Evolutionary conservation across 2,797 vertebrate genomes (phyloP), one percentile per base, ranked within the genome.

Genomic region (Alauda arvensis): DNA sequence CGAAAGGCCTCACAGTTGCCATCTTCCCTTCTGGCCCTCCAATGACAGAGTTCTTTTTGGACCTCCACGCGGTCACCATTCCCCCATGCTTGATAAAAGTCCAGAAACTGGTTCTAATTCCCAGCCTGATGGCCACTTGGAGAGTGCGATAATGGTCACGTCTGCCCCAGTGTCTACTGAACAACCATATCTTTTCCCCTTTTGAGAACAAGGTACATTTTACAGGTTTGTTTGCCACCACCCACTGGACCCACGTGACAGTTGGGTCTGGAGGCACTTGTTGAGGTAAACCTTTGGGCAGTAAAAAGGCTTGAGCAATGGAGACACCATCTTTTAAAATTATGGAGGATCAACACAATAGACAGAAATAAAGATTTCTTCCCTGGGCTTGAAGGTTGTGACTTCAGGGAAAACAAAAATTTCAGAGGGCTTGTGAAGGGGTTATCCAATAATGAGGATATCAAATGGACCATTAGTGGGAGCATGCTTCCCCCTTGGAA

Each of bases 121-220:
- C 37, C 37, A 37, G 37, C 12, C 37, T 37, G 37, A 9, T 37
- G 37, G 37, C 37, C 37, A 33, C 20, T 23, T 4, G 9, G 20
- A 23, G 53, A 2, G 4, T n/a, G 53, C 14, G 3, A 55, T 33
- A 23, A 55, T 33, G 14, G 21, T 23, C 14, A 55, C n/a, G 6
- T 16, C 4, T 2, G 1, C 11, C 52, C n/a, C 4, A 1, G 14
- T 55, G n/a, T n/a, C 53, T 9, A 23, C 53, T 5, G 6, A 55
- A 55, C 53, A 2, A 3, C 53, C 9, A 23, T 33, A 21, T 33
- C 31, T 21, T 55, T 55, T 33, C 14, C n/a, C n/a, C n/a, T 55
- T 55, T 33, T 23, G 53, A 55, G n/a, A 55, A 23, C 14, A 55
- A 55, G 53, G 33, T 33, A 33, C 9, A n/a, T 55, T n/a, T 55